phyloP scores from a whole-genome alignment of 2,888 invertebrate species.

The Diadegma fenestrale region DNA sequence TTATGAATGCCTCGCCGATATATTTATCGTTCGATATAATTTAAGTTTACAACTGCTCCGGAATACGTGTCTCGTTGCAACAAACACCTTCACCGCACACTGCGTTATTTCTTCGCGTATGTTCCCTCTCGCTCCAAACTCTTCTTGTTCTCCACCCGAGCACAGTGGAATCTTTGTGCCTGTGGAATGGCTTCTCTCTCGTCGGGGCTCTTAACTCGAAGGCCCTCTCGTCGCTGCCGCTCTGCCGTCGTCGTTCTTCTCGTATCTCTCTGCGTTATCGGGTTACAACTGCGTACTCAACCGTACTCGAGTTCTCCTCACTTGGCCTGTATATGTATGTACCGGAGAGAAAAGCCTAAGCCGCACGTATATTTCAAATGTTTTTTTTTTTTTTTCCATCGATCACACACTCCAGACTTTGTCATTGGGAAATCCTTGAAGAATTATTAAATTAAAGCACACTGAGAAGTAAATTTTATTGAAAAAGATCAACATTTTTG shows the following conservation, averaged over 20 bases:
- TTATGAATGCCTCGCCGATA: background rate
- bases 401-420: constrained; percentile 18
- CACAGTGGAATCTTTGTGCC: constrained; percentile 68
- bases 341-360: background rate
- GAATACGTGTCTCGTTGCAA: constrained; percentile 30
- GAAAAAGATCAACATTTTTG: no score
- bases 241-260: constrained; percentile 56
- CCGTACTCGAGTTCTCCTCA: constrained; percentile 57
- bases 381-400: constrained; percentile 41
- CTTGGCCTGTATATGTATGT: constrained; percentile 3
- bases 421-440: background rate
- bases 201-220: constrained; percentile 62
- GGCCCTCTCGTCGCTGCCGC: constrained; percentile 59
- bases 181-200: constrained; percentile 56
- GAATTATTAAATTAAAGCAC: no score
- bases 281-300: constrained; percentile 67
- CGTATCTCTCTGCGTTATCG: constrained; percentile 66
- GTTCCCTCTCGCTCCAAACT: constrained; percentile 35
- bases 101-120: constrained; percentile 42
- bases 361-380: constrained; percentile 32
- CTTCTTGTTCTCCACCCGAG: constrained; percentile 26
- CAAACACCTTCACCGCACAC: constrained; percentile 20
- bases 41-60: constrained; percentile 7
- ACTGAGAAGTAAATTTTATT: no score
- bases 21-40: constrained; percentile 33